A percentile compares a stretch with the other conserved stretches of the same genome.
These are phyloP conservation scores for Neogobius melanostomus DNA, from an alignment of 2,113 vertebrate genomes.

Conservation along the genomic window DNA sequence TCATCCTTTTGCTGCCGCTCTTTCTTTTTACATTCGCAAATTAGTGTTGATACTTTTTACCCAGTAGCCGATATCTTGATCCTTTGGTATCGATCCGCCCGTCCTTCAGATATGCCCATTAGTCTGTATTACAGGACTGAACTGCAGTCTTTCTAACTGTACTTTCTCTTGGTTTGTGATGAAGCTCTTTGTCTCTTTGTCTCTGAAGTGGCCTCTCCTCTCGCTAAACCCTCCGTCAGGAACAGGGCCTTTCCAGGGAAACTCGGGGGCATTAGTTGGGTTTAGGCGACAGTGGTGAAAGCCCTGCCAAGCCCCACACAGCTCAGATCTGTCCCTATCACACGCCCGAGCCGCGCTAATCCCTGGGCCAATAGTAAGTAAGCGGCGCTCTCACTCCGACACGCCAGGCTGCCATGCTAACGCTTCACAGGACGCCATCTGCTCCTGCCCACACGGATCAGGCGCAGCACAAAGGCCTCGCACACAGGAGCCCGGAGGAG, in stretches of 20 bases:
- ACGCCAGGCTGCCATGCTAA: conserved; percentile 70
- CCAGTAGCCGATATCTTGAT: too few species aligned
- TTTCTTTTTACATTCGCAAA: too few species aligned
- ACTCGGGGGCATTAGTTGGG: conserved; percentile 88
- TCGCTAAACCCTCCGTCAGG: conserved; percentile 57
- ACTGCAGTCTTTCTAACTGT: too few species aligned
- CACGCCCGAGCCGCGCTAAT: conserved; percentile 51
- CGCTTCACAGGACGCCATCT: conserved; percentile 83
- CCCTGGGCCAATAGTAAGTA: conserved; percentile 79
- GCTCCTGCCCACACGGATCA: conserved; percentile 57
- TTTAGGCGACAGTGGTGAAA: conserved; percentile 88
- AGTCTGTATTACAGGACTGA: too few species aligned
- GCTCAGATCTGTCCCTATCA: conserved; percentile 28
- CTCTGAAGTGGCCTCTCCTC: too few species aligned
- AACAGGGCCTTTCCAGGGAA: conserved; percentile 81
- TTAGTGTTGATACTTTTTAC: too few species aligned
- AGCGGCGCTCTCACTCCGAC: conserved; percentile 73
- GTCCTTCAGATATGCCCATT: too few species aligned
- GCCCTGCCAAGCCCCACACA: conserved; percentile 77
- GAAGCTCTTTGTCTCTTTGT: too few species aligned
- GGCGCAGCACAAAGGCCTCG: conserved; percentile 38
- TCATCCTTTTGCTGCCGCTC: too few species aligned
- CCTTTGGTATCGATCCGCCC: too few species aligned
- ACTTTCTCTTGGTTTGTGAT: too few species aligned
- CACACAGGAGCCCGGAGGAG: conserved; percentile 14